Conservation (phyloP, 2,797 vertebrate species). For the Remorina albescens region DNA sequence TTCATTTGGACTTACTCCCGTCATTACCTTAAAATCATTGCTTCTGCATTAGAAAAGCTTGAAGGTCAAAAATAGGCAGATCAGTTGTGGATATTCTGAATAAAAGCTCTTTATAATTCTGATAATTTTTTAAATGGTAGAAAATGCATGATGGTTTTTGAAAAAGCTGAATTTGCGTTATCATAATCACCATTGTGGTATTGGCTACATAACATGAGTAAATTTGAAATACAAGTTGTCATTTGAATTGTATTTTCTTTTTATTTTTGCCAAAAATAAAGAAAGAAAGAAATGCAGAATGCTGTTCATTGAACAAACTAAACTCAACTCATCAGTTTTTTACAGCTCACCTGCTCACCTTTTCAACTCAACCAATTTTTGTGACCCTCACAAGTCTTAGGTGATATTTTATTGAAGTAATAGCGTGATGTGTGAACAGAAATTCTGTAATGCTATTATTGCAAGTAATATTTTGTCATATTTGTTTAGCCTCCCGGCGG, state of each 20-base stretch:
- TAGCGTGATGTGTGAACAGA: no score
- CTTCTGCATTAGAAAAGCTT: neutral
- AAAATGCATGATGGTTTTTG: neutral
- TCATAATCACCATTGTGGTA: neutral
- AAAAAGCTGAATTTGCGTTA: neutral
- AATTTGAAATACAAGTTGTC: neutral
- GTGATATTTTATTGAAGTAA: neutral
- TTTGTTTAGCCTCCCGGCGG: no score
- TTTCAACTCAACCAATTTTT: neutral
- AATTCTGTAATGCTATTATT: neutral
- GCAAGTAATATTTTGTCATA: neutral
- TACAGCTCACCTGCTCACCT: neutral
- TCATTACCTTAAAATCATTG: neutral
- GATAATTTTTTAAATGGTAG: neutral
- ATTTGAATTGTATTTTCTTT: no score
- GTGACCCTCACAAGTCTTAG: neutral
- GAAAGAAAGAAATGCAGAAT: no score
- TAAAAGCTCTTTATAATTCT: neutral
- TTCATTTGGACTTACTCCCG: neutral
- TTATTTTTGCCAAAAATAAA: no score
- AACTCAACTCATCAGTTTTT: conserved; percentile 4
- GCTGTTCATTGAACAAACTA: no score
- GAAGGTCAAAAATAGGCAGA: conserved; percentile 1
- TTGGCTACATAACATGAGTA: neutral
- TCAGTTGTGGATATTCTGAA: neutral